Conservation (phyloP, 2,888 invertebrate species). For the Ophion obscuratus region DNA sequence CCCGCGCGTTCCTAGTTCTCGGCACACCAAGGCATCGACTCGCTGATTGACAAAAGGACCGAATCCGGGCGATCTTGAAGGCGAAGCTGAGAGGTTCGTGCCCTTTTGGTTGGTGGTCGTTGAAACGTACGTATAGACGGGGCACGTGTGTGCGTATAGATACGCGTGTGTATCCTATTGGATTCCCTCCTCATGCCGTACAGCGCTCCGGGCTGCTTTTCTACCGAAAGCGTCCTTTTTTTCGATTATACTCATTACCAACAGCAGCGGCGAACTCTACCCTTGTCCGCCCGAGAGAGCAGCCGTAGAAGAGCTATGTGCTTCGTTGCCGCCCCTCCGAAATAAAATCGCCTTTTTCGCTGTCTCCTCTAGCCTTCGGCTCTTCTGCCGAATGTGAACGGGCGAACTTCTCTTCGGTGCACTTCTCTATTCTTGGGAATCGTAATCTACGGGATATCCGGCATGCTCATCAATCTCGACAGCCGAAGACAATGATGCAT, state of each 20-base stretch:
- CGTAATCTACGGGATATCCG: constrained; percentile 35
- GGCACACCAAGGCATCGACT: constrained; percentile 24
- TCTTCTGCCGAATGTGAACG: constrained; percentile 65
- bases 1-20: constrained; percentile 59
- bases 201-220: constrained; percentile 79
- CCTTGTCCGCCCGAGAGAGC: constrained; percentile 10
- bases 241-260: constrained; percentile 82
- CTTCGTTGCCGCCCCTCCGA: constrained; percentile 46
- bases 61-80: background rate
- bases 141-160: constrained; percentile 44
- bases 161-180: constrained; percentile 29
- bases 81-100: background rate
- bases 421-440: constrained; percentile 77
- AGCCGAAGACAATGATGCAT: too few relatives aligned
- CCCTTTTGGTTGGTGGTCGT: background rate
- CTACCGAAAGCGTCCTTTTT: constrained; percentile 77
- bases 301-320: constrained; percentile 49
- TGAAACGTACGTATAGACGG: background rate
- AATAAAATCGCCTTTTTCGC: constrained; percentile 32
- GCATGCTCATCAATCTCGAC: background rate
- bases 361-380: constrained; percentile 30
- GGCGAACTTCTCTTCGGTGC: constrained; percentile 52
- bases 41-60: constrained; percentile 3
- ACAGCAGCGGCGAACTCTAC: constrained; percentile 49
- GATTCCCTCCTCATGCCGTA: constrained; percentile 30